Conservation (phyloP, 2,113 vertebrate genomes). For the Vimba vimba region DNA sequence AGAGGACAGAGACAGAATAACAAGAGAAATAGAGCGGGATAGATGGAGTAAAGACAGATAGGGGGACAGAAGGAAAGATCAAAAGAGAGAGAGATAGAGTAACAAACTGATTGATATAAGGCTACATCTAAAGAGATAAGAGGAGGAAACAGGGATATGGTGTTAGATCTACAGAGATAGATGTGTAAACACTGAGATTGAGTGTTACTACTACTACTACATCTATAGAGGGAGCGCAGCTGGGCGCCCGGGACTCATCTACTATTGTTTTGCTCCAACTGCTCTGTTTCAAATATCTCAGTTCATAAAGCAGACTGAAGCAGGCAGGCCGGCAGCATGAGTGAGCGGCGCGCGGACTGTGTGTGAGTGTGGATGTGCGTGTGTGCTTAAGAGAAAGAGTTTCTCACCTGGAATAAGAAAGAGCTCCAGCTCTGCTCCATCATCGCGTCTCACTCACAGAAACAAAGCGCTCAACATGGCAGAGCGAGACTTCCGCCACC, state of each 20-base stretch:
- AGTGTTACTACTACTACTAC: not conserved
- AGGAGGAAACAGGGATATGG: not conserved
- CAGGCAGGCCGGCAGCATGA: not conserved
- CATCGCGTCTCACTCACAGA: constrained; percentile 77
- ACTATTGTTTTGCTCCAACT: constrained; percentile 79
- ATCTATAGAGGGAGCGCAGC: constrained; percentile 64
- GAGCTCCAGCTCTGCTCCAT: constrained; percentile 93
- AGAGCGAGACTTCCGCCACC: constrained; percentile 90
- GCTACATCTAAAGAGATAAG: not conserved
- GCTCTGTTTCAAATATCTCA: constrained; percentile 67
- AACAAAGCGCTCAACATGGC: constrained; percentile 85
- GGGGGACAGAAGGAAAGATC: not conserved
- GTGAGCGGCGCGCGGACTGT: not conserved
- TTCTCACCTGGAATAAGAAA: constrained; percentile 89
- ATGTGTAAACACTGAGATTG: not conserved
- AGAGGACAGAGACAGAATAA: not conserved
- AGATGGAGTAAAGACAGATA: not conserved
- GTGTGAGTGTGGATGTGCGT: too few relatives aligned
- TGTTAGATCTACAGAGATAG: not conserved
- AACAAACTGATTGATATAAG: not conserved
- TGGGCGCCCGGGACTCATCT: constrained; percentile 79
- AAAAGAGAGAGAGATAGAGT: not conserved
- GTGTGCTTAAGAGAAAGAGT: constrained; percentile 46
- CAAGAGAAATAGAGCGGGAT: constrained; percentile 5
- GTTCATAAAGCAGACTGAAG: constrained; percentile 61